Conservation (phyloP, 1,140 invertebrate genomes). For the Bombus picipes region DNA sequence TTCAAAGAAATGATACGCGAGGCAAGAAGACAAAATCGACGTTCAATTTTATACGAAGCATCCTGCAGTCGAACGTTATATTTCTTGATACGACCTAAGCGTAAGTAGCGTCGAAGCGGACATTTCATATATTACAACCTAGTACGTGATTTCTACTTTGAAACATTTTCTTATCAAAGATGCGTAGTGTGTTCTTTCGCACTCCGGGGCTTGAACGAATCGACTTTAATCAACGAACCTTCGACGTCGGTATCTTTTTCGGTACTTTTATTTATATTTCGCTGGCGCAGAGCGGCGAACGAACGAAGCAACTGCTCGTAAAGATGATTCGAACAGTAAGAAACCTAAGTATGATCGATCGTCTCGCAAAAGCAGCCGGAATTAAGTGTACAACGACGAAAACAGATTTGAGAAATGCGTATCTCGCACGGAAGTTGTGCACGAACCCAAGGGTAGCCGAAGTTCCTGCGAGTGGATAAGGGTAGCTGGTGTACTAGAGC, state of each 20-base stretch:
- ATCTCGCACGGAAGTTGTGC: constrained; percentile 74
- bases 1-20: neutral
- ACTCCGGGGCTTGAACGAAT: neutral
- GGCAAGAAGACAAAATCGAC: too few relatives aligned
- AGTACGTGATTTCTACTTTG: neutral
- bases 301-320: too few relatives aligned
- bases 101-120: too few relatives aligned
- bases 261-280: neutral
- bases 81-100: too few relatives aligned
- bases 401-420: constrained; percentile 80
- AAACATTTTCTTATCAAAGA: neutral
- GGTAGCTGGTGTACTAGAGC: constrained; percentile 73
- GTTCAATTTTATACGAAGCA: too few relatives aligned
- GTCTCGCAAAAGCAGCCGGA: constrained; percentile 50
- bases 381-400: constrained; percentile 64
- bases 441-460: constrained; percentile 52
- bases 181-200: neutral
- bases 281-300: neutral
- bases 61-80: too few relatives aligned
- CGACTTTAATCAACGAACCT: neutral
- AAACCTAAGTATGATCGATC: constrained; percentile 27
- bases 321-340: neutral
- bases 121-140: too few relatives aligned
- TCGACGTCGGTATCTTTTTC: neutral
- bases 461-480: constrained; percentile 79